A percentile compares a stretch with the other conserved stretches of the same genome.
Evolutionary conservation across 2,888 invertebrate genomes (phyloP).

Genomic region (Acanthococcus lagerstroemiae): DNA sequence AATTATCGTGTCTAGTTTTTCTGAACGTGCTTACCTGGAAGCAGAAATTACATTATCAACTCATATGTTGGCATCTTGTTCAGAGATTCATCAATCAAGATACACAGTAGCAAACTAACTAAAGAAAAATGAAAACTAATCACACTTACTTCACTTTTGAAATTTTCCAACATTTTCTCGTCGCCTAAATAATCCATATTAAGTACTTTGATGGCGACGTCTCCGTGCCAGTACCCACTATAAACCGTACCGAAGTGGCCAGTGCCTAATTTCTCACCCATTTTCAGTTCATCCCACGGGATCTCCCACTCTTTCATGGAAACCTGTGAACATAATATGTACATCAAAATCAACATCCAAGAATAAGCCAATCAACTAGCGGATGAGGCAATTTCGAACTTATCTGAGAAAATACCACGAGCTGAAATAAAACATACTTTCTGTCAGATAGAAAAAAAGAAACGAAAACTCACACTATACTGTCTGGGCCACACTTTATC

Average conservation of each 20-base stretch:
- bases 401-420: neutral
- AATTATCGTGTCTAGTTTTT: constrained; percentile 95
- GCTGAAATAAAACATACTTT: neutral
- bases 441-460: neutral
- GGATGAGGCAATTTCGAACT: neutral
- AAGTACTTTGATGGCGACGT: constrained; percentile 91
- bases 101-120: neutral
- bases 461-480: constrained; percentile 56
- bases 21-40: constrained; percentile 80
- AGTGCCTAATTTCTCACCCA: constrained; percentile 77
- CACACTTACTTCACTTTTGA: constrained; percentile 71
- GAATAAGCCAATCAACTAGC: neutral
- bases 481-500: constrained; percentile 60
- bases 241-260: constrained; percentile 92
- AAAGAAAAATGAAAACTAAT: neutral
- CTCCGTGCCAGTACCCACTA: constrained; percentile 94
- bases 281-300: constrained; percentile 84
- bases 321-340: constrained; percentile 46
- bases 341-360: neutral
- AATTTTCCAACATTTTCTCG: constrained; percentile 77
- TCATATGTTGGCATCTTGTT: neutral
- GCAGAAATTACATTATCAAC: neutral
- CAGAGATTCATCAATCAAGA: neutral
- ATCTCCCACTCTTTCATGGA: constrained; percentile 96
- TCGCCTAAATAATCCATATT: constrained; percentile 83